A percentile compares a stretch with the other conserved stretches of the same genome.
These are phyloP conservation scores for Micromussa lordhowensis DNA, from an alignment of 92 coral and sea anemone genomes.

Conservation along the genomic window DNA sequence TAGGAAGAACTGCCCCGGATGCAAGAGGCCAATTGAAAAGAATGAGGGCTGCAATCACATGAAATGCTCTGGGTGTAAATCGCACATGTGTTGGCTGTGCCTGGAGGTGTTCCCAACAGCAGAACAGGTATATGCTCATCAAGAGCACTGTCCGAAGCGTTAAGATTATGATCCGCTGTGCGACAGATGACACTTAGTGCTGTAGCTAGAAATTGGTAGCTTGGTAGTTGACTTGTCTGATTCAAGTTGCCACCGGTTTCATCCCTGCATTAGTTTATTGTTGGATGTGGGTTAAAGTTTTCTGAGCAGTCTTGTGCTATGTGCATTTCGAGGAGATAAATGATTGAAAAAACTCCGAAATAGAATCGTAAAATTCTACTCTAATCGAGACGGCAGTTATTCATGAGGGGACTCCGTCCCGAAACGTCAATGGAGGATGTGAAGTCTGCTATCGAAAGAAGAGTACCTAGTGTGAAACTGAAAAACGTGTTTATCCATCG, in stretches of 20 bases:
- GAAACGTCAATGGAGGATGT: slow-evolving; percentile 41
- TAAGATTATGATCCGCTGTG: neutral
- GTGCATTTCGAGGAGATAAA: too few species aligned
- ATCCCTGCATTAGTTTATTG: neutral
- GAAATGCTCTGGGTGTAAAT: slow-evolving; percentile 66
- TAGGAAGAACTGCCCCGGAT: slow-evolving; percentile 83
- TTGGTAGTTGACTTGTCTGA: neutral
- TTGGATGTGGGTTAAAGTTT: neutral
- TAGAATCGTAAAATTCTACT: too few species aligned
- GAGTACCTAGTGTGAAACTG: slow-evolving; percentile 14
- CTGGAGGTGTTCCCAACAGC: slow-evolving; percentile 58
- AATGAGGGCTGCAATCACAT: slow-evolving; percentile 83
- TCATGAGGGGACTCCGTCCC: slow-evolving; percentile 36
- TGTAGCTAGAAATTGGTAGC: neutral
- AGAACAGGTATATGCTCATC: slow-evolving; percentile 69
- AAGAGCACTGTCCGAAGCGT: slow-evolving; percentile 39
- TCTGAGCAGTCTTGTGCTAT: neutral
- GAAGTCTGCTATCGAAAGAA: slow-evolving; percentile 53
- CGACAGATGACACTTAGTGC: neutral
- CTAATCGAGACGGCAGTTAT: too few species aligned
- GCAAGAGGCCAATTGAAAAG: slow-evolving; percentile 77
- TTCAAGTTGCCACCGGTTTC: neutral
- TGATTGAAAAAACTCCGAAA: too few species aligned
- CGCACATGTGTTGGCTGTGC: slow-evolving; percentile 90
- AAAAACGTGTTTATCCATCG: slow-evolving; percentile 42